phyloP scores from a whole-genome alignment of 2,888 invertebrate genomes.

The Andrena fulva region DNA sequence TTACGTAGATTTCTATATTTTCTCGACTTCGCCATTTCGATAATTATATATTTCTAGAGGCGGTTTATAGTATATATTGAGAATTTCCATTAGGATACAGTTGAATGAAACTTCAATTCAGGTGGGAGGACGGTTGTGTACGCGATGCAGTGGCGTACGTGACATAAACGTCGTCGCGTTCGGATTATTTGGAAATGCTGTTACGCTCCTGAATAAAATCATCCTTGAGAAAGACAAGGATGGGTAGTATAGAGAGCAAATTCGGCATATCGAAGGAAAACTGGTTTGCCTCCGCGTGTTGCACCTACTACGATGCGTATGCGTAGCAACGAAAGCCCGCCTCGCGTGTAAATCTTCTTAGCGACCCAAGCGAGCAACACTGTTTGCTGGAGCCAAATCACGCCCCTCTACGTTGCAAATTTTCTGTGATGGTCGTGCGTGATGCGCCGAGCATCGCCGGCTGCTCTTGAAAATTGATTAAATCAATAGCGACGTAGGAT shows the following conservation, averaged over 20 bases:
- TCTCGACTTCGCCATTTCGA: background rate
- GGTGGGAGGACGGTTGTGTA: background rate
- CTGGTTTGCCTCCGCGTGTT: conserved; percentile 60
- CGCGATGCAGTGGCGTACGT: background rate
- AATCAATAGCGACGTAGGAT: background rate
- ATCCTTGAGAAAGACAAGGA: conserved; percentile 59
- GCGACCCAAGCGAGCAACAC: conserved; percentile 21
- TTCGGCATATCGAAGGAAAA: conserved; percentile 67
- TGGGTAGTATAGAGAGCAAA: conserved; percentile 46
- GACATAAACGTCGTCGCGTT: background rate
- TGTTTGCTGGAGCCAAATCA: conserved; percentile 24
- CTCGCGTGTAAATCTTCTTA: conserved; percentile 17
- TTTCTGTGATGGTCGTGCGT: conserved; percentile 24
- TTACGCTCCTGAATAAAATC: conserved; percentile 45
- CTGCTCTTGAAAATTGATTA: conserved; percentile 55
- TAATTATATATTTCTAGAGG: background rate
- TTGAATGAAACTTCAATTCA: background rate
- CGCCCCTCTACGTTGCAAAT: conserved; percentile 20
- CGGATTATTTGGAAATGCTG: conserved; percentile 17
- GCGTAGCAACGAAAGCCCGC: conserved; percentile 31
- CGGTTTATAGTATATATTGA: background rate
- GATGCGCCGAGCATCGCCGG: conserved; percentile 10
- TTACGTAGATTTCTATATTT: background rate
- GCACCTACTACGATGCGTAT: conserved; percentile 55
- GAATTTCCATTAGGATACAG: background rate